These are phyloP conservation scores for Drosophila subobscura DNA, from an alignment of 1,140 invertebrate genomes.

Conservation along the genomic window DNA sequence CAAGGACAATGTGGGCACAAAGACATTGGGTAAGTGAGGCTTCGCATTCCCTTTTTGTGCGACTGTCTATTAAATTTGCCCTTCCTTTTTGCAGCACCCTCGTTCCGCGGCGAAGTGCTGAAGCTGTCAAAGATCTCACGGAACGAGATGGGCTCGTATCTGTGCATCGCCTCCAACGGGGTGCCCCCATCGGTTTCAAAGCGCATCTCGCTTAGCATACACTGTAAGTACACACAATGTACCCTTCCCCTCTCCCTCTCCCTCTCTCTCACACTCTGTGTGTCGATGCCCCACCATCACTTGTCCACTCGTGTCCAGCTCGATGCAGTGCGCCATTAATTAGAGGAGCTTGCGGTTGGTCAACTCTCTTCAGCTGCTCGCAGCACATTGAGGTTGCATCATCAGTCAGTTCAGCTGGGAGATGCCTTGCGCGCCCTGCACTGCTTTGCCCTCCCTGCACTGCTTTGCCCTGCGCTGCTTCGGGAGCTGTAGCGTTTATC, in stretches of 20 bases:
- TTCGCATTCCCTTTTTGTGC: not conserved
- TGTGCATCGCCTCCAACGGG: constrained; percentile 93
- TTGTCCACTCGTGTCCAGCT: not conserved
- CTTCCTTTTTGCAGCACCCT: constrained; percentile 84
- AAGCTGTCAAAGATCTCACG: constrained; percentile 91
- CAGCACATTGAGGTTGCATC: constrained; percentile 4
- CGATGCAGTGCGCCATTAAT: constrained; percentile 59
- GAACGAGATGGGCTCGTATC: constrained; percentile 94
- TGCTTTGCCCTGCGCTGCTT: constrained; percentile 11
- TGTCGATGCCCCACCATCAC: too few relatives aligned
- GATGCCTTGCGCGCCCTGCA: constrained; percentile 6
- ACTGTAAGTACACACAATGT: constrained; percentile 88
- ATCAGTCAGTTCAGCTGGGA: not conserved
- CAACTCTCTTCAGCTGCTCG: constrained; percentile 42
- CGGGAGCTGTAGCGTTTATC: constrained; percentile 62
- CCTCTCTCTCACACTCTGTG: not conserved
- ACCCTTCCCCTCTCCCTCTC: constrained; percentile 1
- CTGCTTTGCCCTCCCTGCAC: constrained; percentile 11
- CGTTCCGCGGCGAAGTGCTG: constrained; percentile 89
- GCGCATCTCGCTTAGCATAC: constrained; percentile 91
- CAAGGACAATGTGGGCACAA: constrained; percentile 86
- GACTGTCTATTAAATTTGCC: constrained; percentile 7
- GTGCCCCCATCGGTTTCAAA: constrained; percentile 92
- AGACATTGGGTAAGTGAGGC: constrained; percentile 86
- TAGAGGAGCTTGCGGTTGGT: constrained; percentile 67